Percentiles rank a stretch among this genome's conserved stretches.
Evolutionary conservation across 1,140 invertebrate genomes (phyloP).

Genomic region (Conus ventricosus): DNA sequence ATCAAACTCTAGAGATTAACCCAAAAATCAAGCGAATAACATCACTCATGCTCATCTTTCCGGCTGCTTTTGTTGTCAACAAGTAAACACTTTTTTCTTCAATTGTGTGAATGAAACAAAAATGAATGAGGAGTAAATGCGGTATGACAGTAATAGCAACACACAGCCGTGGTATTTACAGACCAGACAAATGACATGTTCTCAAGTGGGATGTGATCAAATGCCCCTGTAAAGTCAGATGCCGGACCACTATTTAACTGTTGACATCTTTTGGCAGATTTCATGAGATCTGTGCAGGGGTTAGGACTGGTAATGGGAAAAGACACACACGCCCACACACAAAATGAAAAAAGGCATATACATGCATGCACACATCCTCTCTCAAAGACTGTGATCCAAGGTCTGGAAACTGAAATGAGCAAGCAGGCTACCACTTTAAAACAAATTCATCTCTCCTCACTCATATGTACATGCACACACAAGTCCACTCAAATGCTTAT

Average conservation of each 20-base stretch:
- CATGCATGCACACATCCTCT: neutral
- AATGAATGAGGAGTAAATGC: too few relatives aligned
- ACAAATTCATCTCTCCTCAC: neutral
- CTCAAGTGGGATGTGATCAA: too few relatives aligned
- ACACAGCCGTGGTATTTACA: too few relatives aligned
- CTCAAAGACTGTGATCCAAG: neutral
- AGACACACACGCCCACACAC: neutral
- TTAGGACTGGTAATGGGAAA: neutral
- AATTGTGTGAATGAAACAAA: too few relatives aligned
- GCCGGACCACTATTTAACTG: neutral
- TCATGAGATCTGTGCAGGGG: neutral
- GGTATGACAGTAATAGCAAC: too few relatives aligned
- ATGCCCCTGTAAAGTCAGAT: neutral
- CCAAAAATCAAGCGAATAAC: too few relatives aligned
- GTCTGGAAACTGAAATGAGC: neutral
- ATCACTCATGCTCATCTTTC: too few relatives aligned
- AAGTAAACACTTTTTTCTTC: too few relatives aligned
- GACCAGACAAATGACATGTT: too few relatives aligned
- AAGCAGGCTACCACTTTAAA: neutral
- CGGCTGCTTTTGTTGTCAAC: too few relatives aligned
- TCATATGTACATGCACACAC: neutral
- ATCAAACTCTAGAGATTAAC: too few relatives aligned
- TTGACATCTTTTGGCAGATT: neutral
- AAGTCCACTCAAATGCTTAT: neutral
- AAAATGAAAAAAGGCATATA: neutral